These are phyloP conservation scores for Monarcha castaneiventris DNA, from an alignment of 2,113 vertebrate species.

Conservation along the genomic window DNA sequence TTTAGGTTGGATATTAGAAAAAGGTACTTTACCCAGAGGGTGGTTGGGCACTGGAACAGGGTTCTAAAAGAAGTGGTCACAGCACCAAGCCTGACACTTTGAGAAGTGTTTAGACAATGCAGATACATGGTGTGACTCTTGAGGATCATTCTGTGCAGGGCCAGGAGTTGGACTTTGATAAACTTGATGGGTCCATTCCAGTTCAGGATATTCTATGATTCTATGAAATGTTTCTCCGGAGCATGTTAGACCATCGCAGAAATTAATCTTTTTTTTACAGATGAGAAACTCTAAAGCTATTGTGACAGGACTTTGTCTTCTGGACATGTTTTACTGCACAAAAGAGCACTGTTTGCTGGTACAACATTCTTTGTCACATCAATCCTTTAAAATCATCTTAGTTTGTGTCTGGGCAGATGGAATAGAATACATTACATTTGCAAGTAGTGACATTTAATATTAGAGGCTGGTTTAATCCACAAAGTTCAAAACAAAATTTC, in stretches of 20 bases:
- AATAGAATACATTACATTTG: neutral
- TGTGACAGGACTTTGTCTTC: neutral
- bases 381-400: neutral
- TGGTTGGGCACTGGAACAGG: neutral
- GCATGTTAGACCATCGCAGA: neutral
- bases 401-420: neutral
- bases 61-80: neutral
- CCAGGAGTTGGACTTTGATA: neutral
- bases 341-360: neutral
- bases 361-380: neutral
- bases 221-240: neutral
- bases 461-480: neutral
- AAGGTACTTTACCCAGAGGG: too few relatives aligned
- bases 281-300: neutral
- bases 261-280: neutral
- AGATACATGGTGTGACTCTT: neutral
- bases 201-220: neutral
- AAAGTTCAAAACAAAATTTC: neutral
- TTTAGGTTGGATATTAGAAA: neutral
- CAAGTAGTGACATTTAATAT: neutral
- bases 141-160: rapidly evolving
- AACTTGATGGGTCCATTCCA: neutral
- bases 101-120: neutral
- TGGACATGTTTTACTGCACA: neutral
- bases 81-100: neutral